These are phyloP conservation scores for Vombatus ursinus DNA, from an alignment of 2,113 vertebrate species.

Conservation along the genomic window DNA sequence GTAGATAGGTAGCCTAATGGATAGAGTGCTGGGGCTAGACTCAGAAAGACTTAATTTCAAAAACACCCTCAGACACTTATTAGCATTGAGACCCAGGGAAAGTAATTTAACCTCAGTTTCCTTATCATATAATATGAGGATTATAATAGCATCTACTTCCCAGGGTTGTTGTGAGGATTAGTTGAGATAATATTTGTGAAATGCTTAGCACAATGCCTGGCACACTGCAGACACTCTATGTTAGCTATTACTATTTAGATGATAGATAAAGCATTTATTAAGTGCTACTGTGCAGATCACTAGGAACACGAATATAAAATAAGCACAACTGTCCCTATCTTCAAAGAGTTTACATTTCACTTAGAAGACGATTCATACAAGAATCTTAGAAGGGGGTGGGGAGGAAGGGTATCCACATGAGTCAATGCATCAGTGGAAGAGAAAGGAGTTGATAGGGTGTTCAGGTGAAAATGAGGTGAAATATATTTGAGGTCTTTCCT, in stretches of 20 bases:
- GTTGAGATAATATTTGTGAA: neutral
- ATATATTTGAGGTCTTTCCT: neutral
- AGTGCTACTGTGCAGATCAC: neutral
- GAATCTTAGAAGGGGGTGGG: neutral
- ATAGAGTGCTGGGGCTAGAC: neutral
- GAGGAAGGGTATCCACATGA: neutral
- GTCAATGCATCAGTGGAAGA: neutral
- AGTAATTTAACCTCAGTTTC: neutral
- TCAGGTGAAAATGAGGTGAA: neutral
- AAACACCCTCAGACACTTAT: neutral
- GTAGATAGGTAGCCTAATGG: neutral
- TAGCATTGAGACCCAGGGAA: neutral
- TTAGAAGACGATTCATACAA: neutral
- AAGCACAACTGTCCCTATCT: neutral
- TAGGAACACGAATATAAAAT: neutral
- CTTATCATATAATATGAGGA: neutral
- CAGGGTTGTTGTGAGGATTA: neutral
- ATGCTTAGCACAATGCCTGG: neutral
- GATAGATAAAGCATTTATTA: neutral
- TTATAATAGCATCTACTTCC: neutral
- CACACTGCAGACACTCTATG: neutral
- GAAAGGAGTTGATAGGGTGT: neutral
- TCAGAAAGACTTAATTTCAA: neutral
- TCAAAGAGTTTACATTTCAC: neutral
- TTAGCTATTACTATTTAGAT: neutral